phyloP scores from a whole-genome alignment of 1,140 invertebrate species.

The Trichonephila clavipes region DNA sequence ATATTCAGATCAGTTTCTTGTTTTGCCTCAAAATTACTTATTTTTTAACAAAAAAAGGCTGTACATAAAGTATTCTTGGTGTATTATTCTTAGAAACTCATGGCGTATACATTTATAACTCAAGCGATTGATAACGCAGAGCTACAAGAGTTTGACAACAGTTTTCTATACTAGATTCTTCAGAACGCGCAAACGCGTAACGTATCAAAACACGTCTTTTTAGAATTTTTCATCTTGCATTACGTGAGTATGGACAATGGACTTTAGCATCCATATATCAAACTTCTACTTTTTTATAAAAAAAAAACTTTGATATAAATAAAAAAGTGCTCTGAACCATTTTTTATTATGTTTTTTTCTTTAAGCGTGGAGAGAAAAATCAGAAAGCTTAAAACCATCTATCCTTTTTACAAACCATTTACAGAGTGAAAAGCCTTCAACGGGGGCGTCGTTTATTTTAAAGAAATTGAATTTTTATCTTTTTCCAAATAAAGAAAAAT shows the following conservation, averaged over 20 bases:
- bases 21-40: too few species aligned
- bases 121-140: neutral
- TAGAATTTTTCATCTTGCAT: conserved; percentile 53
- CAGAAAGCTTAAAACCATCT: conserved; percentile 67
- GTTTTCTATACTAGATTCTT: neutral
- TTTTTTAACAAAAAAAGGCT: too few species aligned
- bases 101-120: neutral
- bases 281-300: conserved; percentile 43
- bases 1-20: too few species aligned
- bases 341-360: neutral
- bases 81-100: too few species aligned
- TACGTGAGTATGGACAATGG: conserved; percentile 71
- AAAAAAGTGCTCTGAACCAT: conserved; percentile 28
- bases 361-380: conserved; percentile 41
- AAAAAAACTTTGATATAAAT: conserved; percentile 42
- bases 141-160: neutral
- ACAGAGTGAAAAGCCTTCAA: conserved; percentile 66
- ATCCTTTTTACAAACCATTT: conserved; percentile 73
- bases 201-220: conserved; percentile 43
- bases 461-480: conserved; percentile 76
- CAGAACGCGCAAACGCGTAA: conserved; percentile 6
- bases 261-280: conserved; percentile 57
- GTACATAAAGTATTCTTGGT: too few species aligned
- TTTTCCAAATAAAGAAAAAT: conserved; percentile 69
- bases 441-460: conserved; percentile 71